Evolutionary conservation across 2,888 invertebrate genomes (phyloP).

Genomic region (Cyrtodaria siliqua): DNA sequence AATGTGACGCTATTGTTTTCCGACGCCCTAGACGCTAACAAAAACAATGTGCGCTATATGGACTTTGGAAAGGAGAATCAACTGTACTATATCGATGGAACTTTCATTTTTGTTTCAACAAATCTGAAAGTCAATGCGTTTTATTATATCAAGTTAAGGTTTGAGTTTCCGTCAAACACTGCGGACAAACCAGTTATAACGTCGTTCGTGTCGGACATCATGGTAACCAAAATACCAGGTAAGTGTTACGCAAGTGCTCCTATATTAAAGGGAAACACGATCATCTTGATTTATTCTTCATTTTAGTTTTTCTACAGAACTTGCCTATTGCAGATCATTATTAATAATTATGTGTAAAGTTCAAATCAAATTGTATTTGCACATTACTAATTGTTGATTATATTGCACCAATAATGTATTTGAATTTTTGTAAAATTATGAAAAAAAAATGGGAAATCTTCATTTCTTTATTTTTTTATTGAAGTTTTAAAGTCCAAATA

Average conservation of each 20-base stretch:
- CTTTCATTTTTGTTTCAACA: conserved; percentile 30
- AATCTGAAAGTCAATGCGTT: conserved; percentile 15
- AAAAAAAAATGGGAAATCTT: too few species aligned
- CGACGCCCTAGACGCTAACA: conserved; percentile 19
- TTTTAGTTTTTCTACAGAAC: too few species aligned
- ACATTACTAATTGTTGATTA: too few species aligned
- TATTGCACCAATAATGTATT: too few species aligned
- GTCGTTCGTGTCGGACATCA: conserved; percentile 14
- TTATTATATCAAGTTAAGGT: conserved; percentile 20
- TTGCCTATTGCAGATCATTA: too few species aligned
- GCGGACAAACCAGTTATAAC: not conserved
- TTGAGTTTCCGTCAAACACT: conserved; percentile 19
- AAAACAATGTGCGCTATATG: conserved; percentile 17
- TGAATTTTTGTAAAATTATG: too few species aligned
- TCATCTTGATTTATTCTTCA: too few species aligned
- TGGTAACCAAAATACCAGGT: conserved; percentile 11
- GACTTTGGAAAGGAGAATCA: conserved; percentile 36
- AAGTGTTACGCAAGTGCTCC: not conserved
- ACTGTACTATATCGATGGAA: conserved; percentile 29
- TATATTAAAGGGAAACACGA: too few species aligned
- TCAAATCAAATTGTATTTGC: too few species aligned
- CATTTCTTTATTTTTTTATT: too few species aligned
- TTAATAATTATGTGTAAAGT: too few species aligned
- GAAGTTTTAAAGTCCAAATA: too few species aligned
- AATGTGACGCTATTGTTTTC: conserved; percentile 25